Conservation (phyloP, 2,888 invertebrate genomes). For the Acanthosepion esculentum region DNA sequence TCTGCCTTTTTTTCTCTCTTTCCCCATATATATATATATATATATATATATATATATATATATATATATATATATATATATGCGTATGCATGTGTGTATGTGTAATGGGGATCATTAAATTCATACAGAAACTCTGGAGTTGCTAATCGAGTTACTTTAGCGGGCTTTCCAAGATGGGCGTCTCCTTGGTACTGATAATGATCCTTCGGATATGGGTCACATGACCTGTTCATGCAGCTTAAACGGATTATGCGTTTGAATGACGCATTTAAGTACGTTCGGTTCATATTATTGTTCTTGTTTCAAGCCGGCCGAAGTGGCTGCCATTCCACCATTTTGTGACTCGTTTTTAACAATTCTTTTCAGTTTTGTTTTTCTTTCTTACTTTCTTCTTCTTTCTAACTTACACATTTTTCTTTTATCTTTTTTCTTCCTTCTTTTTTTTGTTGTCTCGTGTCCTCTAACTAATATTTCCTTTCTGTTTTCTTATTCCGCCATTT, state of each 20-base stretch:
- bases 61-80: too few species aligned
- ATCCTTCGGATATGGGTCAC: constrained; percentile 17
- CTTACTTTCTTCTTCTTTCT: not conserved
- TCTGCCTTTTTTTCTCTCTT: too few species aligned
- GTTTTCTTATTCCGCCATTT: too few species aligned
- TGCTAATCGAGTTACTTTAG: constrained; percentile 8
- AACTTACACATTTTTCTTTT: too few species aligned
- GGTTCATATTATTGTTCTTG: not conserved
- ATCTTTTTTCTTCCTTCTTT: too few species aligned
- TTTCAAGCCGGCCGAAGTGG: not conserved
- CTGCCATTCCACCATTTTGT: not conserved
- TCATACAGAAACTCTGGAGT: not conserved
- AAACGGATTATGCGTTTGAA: not conserved
- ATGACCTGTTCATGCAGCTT: not conserved
- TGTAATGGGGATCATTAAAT: not conserved
- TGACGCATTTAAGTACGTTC: not conserved
- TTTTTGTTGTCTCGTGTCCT: too few species aligned
- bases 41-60: too few species aligned
- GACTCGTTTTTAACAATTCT: not conserved
- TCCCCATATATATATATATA: too few species aligned
- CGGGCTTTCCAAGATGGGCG: not conserved
- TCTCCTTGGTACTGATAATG: constrained; percentile 6
- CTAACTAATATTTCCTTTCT: too few species aligned
- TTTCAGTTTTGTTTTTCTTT: not conserved
- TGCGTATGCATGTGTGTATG: not conserved